Evolutionary conservation across 2,113 vertebrate genomes (phyloP).

Genomic region (Pseudonaja textilis): DNA sequence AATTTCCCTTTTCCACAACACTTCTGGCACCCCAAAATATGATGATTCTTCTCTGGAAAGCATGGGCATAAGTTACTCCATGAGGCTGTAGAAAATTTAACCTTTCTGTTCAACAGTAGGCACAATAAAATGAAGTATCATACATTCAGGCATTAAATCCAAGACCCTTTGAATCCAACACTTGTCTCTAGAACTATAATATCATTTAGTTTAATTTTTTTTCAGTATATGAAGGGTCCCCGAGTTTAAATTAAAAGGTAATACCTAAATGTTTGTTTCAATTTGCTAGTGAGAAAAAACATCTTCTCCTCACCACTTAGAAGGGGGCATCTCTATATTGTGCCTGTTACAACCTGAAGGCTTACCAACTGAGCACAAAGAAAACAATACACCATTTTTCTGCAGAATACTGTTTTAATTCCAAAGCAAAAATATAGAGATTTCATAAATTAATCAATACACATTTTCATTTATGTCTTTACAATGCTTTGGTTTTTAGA

Average conservation of each 20-base stretch:
- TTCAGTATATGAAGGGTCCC: not conserved
- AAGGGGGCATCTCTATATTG: not conserved
- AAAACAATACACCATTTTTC: not conserved
- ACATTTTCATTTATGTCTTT: not conserved
- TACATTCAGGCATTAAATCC: not conserved
- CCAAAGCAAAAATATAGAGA: not conserved
- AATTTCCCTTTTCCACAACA: not conserved
- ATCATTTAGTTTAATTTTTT: not conserved
- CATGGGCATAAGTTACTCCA: not conserved
- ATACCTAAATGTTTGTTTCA: not conserved
- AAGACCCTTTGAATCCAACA: not conserved
- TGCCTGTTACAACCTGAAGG: not conserved
- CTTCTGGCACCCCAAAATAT: not conserved
- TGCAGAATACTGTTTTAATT: constrained; percentile 8
- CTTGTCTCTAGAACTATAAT: not conserved
- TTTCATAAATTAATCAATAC: not conserved
- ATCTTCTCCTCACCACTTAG: not conserved
- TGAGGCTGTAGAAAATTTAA: not conserved
- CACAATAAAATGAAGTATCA: not conserved
- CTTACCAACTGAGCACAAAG: not conserved
- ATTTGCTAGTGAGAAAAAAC: not conserved
- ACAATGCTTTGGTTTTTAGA: constrained; percentile 12
- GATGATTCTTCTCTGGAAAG: not conserved
- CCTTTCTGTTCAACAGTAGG: not conserved
- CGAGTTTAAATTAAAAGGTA: not conserved